phyloP scores from a whole-genome alignment of 2,797 vertebrate genomes.

The Enteromius fasciolatus region DNA sequence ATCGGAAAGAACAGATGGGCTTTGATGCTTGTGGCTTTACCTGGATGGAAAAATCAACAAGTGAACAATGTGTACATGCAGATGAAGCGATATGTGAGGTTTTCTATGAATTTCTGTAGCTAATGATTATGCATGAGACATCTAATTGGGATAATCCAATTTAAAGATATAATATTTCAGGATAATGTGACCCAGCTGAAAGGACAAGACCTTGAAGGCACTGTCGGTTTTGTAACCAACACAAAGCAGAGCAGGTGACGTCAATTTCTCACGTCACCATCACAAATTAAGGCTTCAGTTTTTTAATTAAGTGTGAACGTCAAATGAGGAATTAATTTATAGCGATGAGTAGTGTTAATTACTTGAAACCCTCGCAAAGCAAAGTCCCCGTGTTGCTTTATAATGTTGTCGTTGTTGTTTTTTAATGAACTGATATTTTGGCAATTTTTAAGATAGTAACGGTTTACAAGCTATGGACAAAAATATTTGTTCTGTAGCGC shows the following conservation, averaged over 20 bases:
- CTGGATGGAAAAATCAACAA: slow-evolving; percentile 52
- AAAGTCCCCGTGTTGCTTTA: not conserved
- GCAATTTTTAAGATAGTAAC: not conserved
- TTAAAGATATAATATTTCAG: slow-evolving; percentile 3
- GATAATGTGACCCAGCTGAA: slow-evolving; percentile 43
- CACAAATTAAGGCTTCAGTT: not conserved
- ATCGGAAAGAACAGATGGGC: slow-evolving; percentile 15
- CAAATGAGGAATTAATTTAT: not conserved
- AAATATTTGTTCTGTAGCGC: too few relatives aligned
- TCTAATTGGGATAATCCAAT: slow-evolving; percentile 53
- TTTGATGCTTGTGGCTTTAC: slow-evolving; percentile 13
- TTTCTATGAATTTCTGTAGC: slow-evolving; percentile 1
- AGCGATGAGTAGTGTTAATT: not conserved
- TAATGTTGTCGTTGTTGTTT: too few relatives aligned
- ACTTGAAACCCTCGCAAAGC: not conserved
- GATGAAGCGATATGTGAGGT: not conserved
- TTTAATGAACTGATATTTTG: not conserved
- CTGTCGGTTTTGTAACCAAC: slow-evolving; percentile 32
- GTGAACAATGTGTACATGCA: not conserved
- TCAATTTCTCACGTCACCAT: not conserved
- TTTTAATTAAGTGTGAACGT: not conserved
- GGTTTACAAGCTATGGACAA: too few relatives aligned
- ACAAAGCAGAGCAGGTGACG: not conserved
- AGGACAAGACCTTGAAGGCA: slow-evolving; percentile 60
- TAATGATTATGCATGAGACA: slow-evolving; percentile 60